Conservation (phyloP, 2,113 vertebrate species). For the Oenanthe oenanthe region DNA sequence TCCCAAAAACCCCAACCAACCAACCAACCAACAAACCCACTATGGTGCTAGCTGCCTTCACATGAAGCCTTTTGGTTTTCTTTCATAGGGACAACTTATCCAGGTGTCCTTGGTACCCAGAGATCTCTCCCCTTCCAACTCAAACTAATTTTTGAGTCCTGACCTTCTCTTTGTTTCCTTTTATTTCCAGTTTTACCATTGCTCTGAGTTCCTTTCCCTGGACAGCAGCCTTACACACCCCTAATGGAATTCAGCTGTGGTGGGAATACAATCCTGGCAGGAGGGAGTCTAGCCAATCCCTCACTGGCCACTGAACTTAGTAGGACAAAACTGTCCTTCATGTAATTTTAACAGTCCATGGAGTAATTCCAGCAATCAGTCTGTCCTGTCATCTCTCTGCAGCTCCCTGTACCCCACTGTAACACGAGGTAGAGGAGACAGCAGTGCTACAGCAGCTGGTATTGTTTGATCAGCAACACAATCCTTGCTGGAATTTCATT, state of each 20-base stretch:
- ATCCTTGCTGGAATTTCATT: slow-evolving; percentile 47
- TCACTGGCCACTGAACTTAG: background rate
- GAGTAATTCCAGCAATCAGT: background rate
- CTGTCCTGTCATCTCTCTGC: background rate
- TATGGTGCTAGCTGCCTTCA: background rate
- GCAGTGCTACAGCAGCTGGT: background rate
- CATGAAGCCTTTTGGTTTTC: background rate
- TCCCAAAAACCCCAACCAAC: background rate
- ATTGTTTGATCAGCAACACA: slow-evolving; percentile 38
- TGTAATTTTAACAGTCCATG: background rate
- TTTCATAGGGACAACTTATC: background rate
- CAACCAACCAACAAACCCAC: background rate
- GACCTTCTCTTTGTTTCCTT: background rate
- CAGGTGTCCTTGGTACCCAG: background rate
- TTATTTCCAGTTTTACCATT: background rate
- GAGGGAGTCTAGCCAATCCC: background rate
- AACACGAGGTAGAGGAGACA: background rate
- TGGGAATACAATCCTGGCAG: background rate
- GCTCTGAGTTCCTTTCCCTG: background rate
- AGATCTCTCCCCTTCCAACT: background rate
- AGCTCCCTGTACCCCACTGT: background rate
- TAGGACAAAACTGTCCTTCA: background rate
- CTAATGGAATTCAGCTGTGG: background rate
- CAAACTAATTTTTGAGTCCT: background rate
- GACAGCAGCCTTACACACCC: background rate